Evolutionary conservation across 2,113 vertebrate genomes (phyloP), one percentile per base, ranked within the genome.

Genomic region (Motacilla alba): DNA sequence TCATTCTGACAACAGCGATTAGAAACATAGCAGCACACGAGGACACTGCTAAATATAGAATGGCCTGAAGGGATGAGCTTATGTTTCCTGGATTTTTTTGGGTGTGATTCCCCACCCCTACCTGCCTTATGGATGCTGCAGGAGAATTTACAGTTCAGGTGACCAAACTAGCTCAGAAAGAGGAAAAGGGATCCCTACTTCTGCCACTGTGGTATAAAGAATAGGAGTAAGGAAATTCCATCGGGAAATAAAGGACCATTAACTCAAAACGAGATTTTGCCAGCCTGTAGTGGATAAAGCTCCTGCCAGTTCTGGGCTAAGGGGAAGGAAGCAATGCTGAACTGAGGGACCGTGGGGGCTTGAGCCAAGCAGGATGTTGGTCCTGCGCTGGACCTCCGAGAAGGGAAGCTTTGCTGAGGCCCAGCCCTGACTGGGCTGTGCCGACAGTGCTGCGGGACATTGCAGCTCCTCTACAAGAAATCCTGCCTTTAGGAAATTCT

Each of bases 31-130:
- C 82, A 77, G 79, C 60, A 20, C 88, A 64, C 56, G 19, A 21
- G 83, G 88, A 83, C 78, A 13, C 79, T 92, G 68, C 93, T 93
- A 94, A 96, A 92, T 90, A 86, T 90, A 92, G 85, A 31, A 75
- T 49, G 44, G 68, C 90, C 85, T 95, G 76, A 67, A 91, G 94
- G 60, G 78, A 62, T 4, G 72, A 68, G 80, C 60, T 85, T 72
- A n/a, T 47, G 64, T 67, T 75, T 72, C 59, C n/a, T 44, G 46
- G 31, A 41, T 43, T 31, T 76, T 76, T 73, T 64, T 47, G 47
- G 2, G 39, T 80, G 43, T 43, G 33, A 35, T 83, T 83, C 19
- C 37, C 7, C 24, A 17, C 16, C 9, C 7, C 16, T 39, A 52
- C 26, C 21, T 44, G 11, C 11, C 16, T 52, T 68, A 17, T 5